A percentile compares a stretch with the other conserved stretches of the same genome.
These are phyloP conservation scores for Chaunax sp. DNA, from an alignment of 2,797 vertebrate species.

Conservation along the genomic window DNA sequence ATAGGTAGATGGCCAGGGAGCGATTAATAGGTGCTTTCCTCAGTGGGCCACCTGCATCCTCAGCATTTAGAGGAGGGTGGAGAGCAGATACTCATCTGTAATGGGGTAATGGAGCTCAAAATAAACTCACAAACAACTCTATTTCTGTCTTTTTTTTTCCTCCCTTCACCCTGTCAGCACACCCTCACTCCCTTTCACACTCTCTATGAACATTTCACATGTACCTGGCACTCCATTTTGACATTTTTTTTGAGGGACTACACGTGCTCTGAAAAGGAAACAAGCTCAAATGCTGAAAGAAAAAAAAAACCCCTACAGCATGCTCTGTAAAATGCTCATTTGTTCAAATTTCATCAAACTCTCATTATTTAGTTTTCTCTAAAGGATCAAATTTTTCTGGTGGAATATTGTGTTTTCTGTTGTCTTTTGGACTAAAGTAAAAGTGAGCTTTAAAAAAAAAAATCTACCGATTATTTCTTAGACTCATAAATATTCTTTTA, in stretches of 20 bases:
- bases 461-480: not conserved
- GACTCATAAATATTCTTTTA: too few species aligned
- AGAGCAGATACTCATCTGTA: constrained; percentile 77
- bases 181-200: constrained; percentile 41
- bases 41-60: constrained; percentile 77
- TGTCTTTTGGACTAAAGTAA: not conserved
- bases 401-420: too few species aligned
- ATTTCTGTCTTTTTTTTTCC: constrained; percentile 49
- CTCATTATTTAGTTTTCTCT: not conserved
- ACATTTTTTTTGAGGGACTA: constrained; percentile 49
- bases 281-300: constrained; percentile 29
- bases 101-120: constrained; percentile 80
- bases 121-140: constrained; percentile 79
- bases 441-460: not conserved
- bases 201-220: constrained; percentile 54
- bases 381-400: too few species aligned
- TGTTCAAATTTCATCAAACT: not conserved
- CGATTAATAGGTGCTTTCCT: constrained; percentile 76
- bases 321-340: constrained; percentile 32
- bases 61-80: constrained; percentile 67
- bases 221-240: constrained; percentile 47
- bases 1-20: constrained; percentile 63
- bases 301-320: not conserved
- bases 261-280: constrained; percentile 46
- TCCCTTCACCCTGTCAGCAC: constrained; percentile 50